A percentile compares a stretch with the other conserved stretches of the same genome.
Evolutionary conservation across 1,140 invertebrate species (phyloP).

Genomic region (Drosophila pseudoananassae): DNA sequence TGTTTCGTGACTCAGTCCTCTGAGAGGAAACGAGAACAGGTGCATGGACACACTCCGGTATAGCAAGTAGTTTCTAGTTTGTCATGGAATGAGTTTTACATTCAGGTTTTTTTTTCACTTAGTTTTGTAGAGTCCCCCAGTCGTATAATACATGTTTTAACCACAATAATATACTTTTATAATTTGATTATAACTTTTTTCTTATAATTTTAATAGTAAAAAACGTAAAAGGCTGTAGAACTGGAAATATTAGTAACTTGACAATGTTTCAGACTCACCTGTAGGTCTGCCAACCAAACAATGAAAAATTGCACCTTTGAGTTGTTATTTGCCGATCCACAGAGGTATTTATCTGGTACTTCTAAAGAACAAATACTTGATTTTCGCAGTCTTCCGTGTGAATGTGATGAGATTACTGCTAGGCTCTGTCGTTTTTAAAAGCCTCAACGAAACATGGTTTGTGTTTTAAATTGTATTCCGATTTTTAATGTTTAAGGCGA

Average conservation of each 20-base stretch:
- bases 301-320: not conserved
- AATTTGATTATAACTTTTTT: no score
- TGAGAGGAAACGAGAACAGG: not conserved
- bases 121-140: no score
- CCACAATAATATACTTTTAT: no score
- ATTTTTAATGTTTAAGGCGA: constrained; percentile 11
- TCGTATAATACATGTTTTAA: no score
- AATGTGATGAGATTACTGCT: not conserved
- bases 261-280: not conserved
- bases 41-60: not conserved
- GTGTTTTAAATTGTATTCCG: constrained; percentile 24
- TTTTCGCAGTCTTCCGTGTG: not conserved
- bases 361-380: not conserved
- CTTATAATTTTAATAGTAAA: no score
- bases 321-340: not conserved
- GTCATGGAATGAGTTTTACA: not conserved
- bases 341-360: not conserved
- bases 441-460: constrained; percentile 31
- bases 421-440: constrained; percentile 4
- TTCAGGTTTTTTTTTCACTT: not conserved
- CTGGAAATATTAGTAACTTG: no score
- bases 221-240: no score
- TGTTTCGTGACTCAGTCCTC: not conserved
- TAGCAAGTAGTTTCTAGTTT: no score
- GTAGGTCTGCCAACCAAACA: no score